Evolutionary conservation across 1,140 invertebrate species (phyloP), one percentile per base, ranked within the genome.

Genomic region (Drosophila kanapiae): DNA sequence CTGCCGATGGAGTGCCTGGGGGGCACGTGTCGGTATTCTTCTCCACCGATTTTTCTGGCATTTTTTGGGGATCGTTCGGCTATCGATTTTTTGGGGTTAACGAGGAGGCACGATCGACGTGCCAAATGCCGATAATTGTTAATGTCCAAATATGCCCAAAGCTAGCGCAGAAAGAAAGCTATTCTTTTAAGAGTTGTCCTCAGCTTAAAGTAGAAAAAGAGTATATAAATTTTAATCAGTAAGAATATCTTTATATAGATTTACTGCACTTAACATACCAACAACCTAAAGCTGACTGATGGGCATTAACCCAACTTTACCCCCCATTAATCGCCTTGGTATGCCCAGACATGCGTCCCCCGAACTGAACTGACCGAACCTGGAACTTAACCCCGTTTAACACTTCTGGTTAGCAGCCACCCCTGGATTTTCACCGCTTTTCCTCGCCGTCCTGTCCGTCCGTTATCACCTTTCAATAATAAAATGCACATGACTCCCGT

Each of bases 401-500:
- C 84, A 88, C 84, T 85, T 77, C 49, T 59, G 54, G 80, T 49
- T 51, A 33, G 49, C 74, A 80, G 64, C 74, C 82, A 54, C 58
- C 42, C 57, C 47, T 37, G 42, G 51, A 35, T 33, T 42, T 40
- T 16, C n/a, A 31, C 6, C 7, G 31, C 6, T 8, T 31, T 31
- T 31, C 7, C 31, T 8, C 31, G 6, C 31, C 31, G 31, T 6
- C 31, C 7, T 31, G 5, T 33, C 49, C 29, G 37, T 62, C 45
- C 70, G 84, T 90, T 88, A 88, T 88, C 84, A 90, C 84, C 84
- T 84, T 88, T 88, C 84, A 88, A 90, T 88, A 88, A 75, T 74
- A 88, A 75, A 86, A 83, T 79, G 75, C 75, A 78, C 75, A 78
- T 61, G 75, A 78, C 75, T 77, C 16, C 9, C 69, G 43, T 76